Percentiles rank a stretch among this genome's conserved stretches.
Evolutionary conservation across 2,797 vertebrate genomes (phyloP).

Genomic region (Emys orbicularis): DNA sequence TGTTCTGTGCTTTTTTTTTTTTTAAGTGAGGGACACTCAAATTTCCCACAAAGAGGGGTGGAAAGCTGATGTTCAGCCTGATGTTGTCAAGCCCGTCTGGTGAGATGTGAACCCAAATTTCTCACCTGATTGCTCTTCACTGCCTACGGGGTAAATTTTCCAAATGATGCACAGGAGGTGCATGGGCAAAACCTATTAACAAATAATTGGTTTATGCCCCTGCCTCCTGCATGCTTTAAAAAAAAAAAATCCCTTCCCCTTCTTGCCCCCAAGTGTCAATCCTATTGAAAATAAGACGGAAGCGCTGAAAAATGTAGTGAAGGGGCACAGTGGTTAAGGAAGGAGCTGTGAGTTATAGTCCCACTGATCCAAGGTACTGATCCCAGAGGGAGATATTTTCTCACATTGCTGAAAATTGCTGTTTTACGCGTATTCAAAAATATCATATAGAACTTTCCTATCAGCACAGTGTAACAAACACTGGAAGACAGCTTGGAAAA

Average conservation of each 20-base stretch:
- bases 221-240: constrained; percentile 55
- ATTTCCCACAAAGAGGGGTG: background rate
- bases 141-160: constrained; percentile 68
- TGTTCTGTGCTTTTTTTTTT: background rate
- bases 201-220: constrained; percentile 65
- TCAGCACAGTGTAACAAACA: background rate
- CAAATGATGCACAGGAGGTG: constrained; percentile 72
- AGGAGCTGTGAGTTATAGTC: constrained; percentile 56
- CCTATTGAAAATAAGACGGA: constrained; percentile 41
- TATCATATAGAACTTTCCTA: constrained; percentile 35
- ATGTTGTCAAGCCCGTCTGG: constrained; percentile 64
- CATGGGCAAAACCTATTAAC: constrained; percentile 66
- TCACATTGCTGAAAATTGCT: constrained; percentile 30
- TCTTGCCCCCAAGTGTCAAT: constrained; percentile 47
- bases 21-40: background rate
- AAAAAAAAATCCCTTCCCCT: constrained; percentile 39
- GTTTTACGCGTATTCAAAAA: background rate
- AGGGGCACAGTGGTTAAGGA: constrained; percentile 47
- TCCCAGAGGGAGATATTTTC: constrained; percentile 36
- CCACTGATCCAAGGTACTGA: constrained; percentile 24
- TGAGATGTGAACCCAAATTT: constrained; percentile 67
- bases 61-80: constrained; percentile 12
- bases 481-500: constrained; percentile 30
- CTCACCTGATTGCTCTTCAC: constrained; percentile 71
- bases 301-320: constrained; percentile 18